phyloP scores from a whole-genome alignment of 1,140 invertebrate genomes.

The Drosophila grimshawi region DNA sequence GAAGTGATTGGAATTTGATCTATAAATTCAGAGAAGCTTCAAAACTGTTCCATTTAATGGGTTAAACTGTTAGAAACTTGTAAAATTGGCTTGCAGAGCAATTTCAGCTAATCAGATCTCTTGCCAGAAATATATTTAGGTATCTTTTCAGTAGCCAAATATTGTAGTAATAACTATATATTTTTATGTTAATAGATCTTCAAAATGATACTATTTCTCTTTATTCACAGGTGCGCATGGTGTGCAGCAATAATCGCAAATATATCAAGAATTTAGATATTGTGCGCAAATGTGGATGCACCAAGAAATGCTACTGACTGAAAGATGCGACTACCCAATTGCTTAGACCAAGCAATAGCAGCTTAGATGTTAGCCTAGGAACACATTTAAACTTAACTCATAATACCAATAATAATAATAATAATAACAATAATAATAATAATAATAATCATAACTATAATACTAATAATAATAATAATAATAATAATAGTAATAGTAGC shows the following conservation, averaged over 20 bases:
- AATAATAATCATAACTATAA: slow-evolving; percentile 38
- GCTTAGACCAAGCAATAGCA: slow-evolving; percentile 76
- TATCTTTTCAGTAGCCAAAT: too few relatives aligned
- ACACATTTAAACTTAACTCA: slow-evolving; percentile 80
- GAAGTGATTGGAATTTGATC: too few relatives aligned
- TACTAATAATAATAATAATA: slow-evolving; percentile 12
- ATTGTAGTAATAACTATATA: too few relatives aligned
- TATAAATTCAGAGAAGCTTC: too few relatives aligned
- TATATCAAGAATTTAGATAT: slow-evolving; percentile 98
- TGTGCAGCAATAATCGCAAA: slow-evolving; percentile 95
- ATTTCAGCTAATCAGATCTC: too few relatives aligned
- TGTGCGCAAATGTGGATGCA: slow-evolving; percentile 96
- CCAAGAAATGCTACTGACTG: slow-evolving; percentile 92
- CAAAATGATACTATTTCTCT: not conserved
- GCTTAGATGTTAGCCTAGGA: slow-evolving; percentile 84
- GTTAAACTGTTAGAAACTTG: too few relatives aligned
- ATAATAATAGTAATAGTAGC: slow-evolving; percentile 8
- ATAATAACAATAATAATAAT: slow-evolving; percentile 42
- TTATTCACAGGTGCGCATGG: slow-evolving; percentile 90
- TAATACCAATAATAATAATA: slow-evolving; percentile 51
- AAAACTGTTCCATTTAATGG: too few relatives aligned
- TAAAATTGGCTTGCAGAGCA: too few relatives aligned
- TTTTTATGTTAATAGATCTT: too few relatives aligned
- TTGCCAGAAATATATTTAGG: too few relatives aligned
- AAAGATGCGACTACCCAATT: slow-evolving; percentile 85